Evolutionary conservation across 2,888 invertebrate genomes (phyloP), one percentile per base, ranked within the genome.

Genomic region (Cataglyphis altisquamis): DNA sequence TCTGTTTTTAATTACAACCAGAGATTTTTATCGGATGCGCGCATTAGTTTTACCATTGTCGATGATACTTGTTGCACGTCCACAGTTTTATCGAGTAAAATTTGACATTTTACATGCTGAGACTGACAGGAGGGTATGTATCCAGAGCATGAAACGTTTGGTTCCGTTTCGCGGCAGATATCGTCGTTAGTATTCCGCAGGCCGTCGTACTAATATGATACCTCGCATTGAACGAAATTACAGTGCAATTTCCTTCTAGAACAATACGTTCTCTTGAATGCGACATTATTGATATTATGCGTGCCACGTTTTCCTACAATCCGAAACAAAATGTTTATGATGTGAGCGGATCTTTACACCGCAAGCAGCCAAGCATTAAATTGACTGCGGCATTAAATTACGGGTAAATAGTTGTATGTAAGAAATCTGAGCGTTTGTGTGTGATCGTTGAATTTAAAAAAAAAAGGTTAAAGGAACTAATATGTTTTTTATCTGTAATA

Each of bases 81-180:
- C 36, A 60, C 15, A 60, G 18, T 70, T 78, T 57, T 52, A 52
- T 32, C 72, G 60, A 45, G 21, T 41, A 72, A 70, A 72, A 70
- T 60, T 67, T 72, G 60, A 36, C 36, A 12, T 70, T 78, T 78
- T 60, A 48, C 25, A 21, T 29, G 29, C 10, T 55, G 72, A 12
- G 60, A 45, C 57, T 36, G 41, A 70, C 60, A 21, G 72, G 60
- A 62, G 36, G 60, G 70, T 45, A 60, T 3, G 78, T 45, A 78
- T 78, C 45, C 78, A 78, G 78, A 78, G 78, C 78, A 70, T 78
- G 72, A 78, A 78, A 72, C 60, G 60, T 32, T 78, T 12, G 78
- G 45, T 78, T 78, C 78, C 78, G 72, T 78, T 60, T 60, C 72
- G 68, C 67, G 68, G 67, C 25, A 45, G 70, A 60, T 78, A 36